phyloP scores from a whole-genome alignment of 1,140 invertebrate genomes.

The Pseudomyrmex sp. region DNA sequence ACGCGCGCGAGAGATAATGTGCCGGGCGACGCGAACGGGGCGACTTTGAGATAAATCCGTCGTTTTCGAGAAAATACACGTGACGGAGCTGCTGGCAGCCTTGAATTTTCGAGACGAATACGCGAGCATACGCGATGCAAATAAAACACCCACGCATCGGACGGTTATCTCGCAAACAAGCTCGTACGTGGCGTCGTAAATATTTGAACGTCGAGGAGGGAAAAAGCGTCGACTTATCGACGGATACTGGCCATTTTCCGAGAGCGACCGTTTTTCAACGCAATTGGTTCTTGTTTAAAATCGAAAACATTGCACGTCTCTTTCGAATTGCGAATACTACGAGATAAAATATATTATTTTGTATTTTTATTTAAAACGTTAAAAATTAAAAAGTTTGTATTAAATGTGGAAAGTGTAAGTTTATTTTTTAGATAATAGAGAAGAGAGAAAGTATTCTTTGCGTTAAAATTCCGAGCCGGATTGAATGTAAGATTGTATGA shows the following conservation, averaged over 20 bases:
- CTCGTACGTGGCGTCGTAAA: conserved; percentile 44
- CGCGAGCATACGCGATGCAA: conserved; percentile 45
- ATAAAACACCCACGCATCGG: conserved; percentile 54
- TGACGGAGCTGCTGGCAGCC: conserved; percentile 42
- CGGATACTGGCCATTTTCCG: conserved; percentile 18
- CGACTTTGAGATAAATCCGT: conserved; percentile 46
- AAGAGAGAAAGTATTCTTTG: too few species aligned
- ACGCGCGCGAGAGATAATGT: background rate
- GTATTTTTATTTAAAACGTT: background rate
- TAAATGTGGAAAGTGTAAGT: too few species aligned
- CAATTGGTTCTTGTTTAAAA: background rate
- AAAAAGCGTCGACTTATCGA: conserved; percentile 40
- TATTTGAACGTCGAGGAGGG: conserved; percentile 30
- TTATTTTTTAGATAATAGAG: too few species aligned
- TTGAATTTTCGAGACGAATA: conserved; percentile 55
- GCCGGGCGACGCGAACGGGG: background rate
- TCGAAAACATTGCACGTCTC: background rate
- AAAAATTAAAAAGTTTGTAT: too few species aligned
- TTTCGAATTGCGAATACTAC: background rate
- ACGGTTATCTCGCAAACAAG: conserved; percentile 35
- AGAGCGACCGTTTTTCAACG: conserved; percentile 1
- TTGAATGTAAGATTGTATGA: too few species aligned
- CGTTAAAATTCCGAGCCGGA: too few species aligned
- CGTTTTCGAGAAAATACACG: conserved; percentile 46
- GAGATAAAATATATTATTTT: background rate